These are phyloP conservation scores for Chlorodrepanis virens DNA, from an alignment of 2,113 vertebrate species.

Conservation along the genomic window DNA sequence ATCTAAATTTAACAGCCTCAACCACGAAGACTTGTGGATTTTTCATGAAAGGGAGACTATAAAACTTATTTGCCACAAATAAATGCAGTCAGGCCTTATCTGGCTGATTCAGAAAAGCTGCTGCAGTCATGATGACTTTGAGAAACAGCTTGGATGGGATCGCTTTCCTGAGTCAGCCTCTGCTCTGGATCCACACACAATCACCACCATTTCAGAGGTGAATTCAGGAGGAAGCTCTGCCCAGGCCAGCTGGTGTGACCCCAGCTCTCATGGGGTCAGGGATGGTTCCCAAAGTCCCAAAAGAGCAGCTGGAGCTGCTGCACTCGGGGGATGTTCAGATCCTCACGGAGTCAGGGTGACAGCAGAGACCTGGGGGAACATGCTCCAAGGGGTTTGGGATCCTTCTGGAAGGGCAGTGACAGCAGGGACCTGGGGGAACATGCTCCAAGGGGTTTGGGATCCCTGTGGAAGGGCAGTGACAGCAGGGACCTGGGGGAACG, in stretches of 20 bases:
- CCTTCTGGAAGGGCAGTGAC: too few relatives aligned
- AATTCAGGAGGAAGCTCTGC: background rate
- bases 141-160: background rate
- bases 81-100: background rate
- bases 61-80: background rate
- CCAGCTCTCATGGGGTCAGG: background rate
- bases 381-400: too few relatives aligned
- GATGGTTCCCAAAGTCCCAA: background rate
- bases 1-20: background rate
- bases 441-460: too few relatives aligned
- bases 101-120: background rate
- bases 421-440: too few relatives aligned
- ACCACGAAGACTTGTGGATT: background rate
- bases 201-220: accelerated
- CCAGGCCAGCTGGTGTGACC: background rate
- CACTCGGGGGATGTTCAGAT: background rate
- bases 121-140: background rate
- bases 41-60: background rate
- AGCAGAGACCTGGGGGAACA: background rate
- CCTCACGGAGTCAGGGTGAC: background rate
- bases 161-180: background rate
- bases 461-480: too few relatives aligned
- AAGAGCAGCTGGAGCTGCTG: background rate
- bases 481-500: too few relatives aligned
- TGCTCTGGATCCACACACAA: background rate